These are phyloP conservation scores for Sarcophaga carnaria DNA, from an alignment of 2,888 invertebrate species.

Conservation along the genomic window DNA sequence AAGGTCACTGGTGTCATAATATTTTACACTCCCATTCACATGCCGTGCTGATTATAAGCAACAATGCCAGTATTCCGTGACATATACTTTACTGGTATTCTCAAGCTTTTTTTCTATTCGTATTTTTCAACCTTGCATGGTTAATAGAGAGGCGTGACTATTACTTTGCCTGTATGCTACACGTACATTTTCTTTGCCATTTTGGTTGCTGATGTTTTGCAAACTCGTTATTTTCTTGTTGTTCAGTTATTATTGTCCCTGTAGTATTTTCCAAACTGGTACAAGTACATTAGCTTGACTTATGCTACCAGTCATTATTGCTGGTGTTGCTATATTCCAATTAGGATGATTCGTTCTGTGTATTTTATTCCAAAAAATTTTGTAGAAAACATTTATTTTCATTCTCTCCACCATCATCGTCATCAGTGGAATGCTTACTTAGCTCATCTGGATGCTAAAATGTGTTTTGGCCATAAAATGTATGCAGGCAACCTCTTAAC, in stretches of 20 bases:
- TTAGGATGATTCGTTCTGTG: not conserved
- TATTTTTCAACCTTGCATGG: slow-evolving; percentile 6
- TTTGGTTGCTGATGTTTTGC: not conserved
- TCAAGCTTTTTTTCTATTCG: not conserved
- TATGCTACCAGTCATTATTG: not conserved
- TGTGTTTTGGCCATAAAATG: slow-evolving; percentile 14
- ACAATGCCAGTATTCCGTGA: slow-evolving; percentile 28
- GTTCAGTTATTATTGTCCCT: slow-evolving; percentile 5
- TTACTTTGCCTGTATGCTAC: not conserved
- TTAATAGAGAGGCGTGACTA: slow-evolving; percentile 32
- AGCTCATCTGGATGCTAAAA: slow-evolving; percentile 13
- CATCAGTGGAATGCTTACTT: not conserved
- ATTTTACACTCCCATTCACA: slow-evolving; percentile 39
- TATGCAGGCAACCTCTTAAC: slow-evolving; percentile 14
- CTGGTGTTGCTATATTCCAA: not conserved
- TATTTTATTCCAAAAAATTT: not conserved
- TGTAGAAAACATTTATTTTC: not conserved
- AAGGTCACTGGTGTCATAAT: slow-evolving; percentile 62
- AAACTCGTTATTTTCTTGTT: not conserved
- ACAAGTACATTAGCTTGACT: slow-evolving; percentile 10
- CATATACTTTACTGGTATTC: not conserved
- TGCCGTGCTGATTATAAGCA: slow-evolving; percentile 56
- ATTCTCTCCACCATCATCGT: not conserved
- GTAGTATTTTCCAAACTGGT: not conserved
- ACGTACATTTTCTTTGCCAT: not conserved